Evolutionary conservation across 2,113 vertebrate genomes (phyloP), one percentile per base, ranked within the genome.

Genomic region (Aptenodytes patagonicus): DNA sequence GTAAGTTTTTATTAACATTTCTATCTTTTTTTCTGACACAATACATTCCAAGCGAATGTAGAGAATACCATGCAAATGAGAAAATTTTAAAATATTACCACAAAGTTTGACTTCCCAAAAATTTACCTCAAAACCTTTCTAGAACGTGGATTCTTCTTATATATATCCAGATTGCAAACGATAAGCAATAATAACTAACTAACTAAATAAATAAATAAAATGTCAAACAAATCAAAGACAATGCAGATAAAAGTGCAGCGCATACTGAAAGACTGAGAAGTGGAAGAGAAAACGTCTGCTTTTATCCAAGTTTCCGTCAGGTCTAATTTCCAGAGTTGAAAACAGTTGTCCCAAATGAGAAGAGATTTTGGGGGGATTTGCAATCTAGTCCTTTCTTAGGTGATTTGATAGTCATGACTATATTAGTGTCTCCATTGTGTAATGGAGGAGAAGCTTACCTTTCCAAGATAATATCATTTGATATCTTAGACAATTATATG

Each of bases 211-310:
- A 42, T 5, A 32, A 26, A 71, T n/a, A 54, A 58, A 22, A 19
- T 6, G 6, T 36, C 29, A 75, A 42, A 9, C 19, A 54, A 76
- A 38, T 65, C 6, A 70, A 65, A 54, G 11, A 26, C 6, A 42
- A 22, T 42, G 26, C 10, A 87, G 18, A 7, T 21, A 24, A 46
- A 83, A 57, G 4, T 55, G 16, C 32, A 62, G 20, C 21, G n/a
- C 16, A 25, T 25, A 26, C 12, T 19, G 76, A 52, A 69, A 58
- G 24, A 28, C 20, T 72, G 49, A 73, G 6, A 65, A 49, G 16
- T n/a, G 13, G 21, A 72, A 61, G 7, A 75, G 25, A 71, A 54
- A 60, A 2, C 2, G 3, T 17, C 8, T 0, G 0, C 8, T 57
- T 73, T 78, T 46, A 62, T 10, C 20, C 25, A 55, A 10, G 17